A percentile compares a stretch with the other conserved stretches of the same genome.
Evolutionary conservation across 1,140 invertebrate genomes (phyloP).

Genomic region (Drosophila nasuta): DNA sequence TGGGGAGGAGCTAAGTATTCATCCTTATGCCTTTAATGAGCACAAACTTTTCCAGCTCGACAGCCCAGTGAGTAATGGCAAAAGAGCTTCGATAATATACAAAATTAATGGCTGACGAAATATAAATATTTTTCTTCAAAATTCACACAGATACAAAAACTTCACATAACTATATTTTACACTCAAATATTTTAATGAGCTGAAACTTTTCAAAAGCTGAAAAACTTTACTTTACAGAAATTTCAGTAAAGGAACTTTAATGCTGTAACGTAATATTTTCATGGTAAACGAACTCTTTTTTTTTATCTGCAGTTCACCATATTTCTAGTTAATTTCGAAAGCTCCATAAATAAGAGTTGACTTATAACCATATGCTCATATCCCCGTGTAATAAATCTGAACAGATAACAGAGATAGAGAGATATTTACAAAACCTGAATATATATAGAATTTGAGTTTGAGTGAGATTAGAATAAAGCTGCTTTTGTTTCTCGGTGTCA

Average conservation of each 20-base stretch:
- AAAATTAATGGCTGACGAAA: too few relatives aligned
- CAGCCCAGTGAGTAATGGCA: neutral
- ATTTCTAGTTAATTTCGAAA: constrained; percentile 3
- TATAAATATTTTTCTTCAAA: too few relatives aligned
- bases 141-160: too few relatives aligned
- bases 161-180: too few relatives aligned
- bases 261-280: too few relatives aligned
- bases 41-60: neutral
- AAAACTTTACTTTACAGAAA: too few relatives aligned
- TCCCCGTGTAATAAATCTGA: neutral
- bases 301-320: neutral
- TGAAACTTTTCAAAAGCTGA: too few relatives aligned
- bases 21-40: constrained; percentile 14
- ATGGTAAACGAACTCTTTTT: too few relatives aligned
- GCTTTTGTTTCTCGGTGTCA: constrained; percentile 9
- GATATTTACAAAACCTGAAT: neutral
- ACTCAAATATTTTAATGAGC: too few relatives aligned
- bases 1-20: neutral
- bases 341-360: neutral
- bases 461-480: neutral
- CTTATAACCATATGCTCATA: neutral
- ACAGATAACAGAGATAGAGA: neutral
- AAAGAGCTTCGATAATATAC: neutral
- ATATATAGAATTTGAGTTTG: neutral
- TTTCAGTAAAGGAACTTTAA: too few relatives aligned